Evolutionary conservation across 2,113 vertebrate species (phyloP).

Genomic region (Aphelocoma coerulescens): DNA sequence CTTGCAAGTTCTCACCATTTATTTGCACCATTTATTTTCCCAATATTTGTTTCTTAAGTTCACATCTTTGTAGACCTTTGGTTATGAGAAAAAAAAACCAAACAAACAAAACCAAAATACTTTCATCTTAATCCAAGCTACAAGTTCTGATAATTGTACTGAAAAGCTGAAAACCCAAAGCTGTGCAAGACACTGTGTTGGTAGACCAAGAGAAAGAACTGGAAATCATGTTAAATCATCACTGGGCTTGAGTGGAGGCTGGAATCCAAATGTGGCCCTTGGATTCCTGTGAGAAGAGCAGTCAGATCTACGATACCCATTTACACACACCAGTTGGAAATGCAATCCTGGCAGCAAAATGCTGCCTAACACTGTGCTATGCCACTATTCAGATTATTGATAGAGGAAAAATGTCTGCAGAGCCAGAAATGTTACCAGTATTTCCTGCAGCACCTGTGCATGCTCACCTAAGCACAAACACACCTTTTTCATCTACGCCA

Average conservation of each 20-base stretch:
- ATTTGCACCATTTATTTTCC: neutral
- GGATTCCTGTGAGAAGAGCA: rapidly evolving
- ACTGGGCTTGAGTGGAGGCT: neutral
- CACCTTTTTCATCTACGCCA: neutral
- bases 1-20: neutral
- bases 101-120: neutral
- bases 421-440: neutral
- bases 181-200: neutral
- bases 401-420: neutral
- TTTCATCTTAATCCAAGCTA: neutral
- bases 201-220: neutral
- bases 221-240: neutral
- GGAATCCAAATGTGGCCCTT: neutral
- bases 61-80: neutral
- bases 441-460: neutral
- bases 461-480: neutral
- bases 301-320: neutral
- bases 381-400: neutral
- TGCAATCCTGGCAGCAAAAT: neutral
- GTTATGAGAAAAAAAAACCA: neutral
- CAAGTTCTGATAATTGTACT: neutral
- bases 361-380: neutral
- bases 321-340: neutral
- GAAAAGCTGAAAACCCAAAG: neutral
- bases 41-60: neutral